Base-by-base conservation (phyloP, 2,797 vertebrate species). In the Argyrosomus regius region DNA sequence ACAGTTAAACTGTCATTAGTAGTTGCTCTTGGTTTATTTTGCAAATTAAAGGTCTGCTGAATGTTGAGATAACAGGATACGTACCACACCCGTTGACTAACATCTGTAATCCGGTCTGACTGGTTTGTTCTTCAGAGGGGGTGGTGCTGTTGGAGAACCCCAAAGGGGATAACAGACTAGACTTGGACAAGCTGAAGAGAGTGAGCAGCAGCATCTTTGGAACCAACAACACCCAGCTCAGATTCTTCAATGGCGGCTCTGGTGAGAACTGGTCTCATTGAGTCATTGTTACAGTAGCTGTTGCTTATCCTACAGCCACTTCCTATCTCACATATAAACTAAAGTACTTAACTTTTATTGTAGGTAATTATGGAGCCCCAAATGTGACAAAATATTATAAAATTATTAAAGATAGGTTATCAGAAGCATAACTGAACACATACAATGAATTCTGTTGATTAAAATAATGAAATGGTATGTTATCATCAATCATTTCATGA, bases 71-170 rank as follows among this genome's bases (percentile, higher is more conserved):
- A 24, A 26, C 41, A 17, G 12, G 3, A 64, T 35, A 26, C 50
- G 22, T 52, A 20, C 8, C 60, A 39, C 26, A 5, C 22, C 0
- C 4, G 3, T 12, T 56, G 8, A 20, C 28, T 59, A 39, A n/a
- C n/a, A 0, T 48, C 48, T 10, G 10, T 68, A n/a, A 64, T 72
- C 61, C 24, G 48, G 26, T 52, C 57, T 45, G 54, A 63, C 57
- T 85, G 54, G 3, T 85, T 50, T 78, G 20, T 78, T 80, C 43
- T 78, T 96, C 83, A 99, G 98, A 96, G 82, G 98, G 98, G 0
- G 95, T 97, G 5, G 87, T 98, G 76, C 95, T 99, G 85, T 90
- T 99, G 88, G 98, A 99, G 92, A 99, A 99, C 88, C 98, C 98
- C 6, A 97, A 96, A 90, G 97, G 98, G 1, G 97, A 98, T 84